A percentile compares a stretch with the other conserved stretches of the same genome.
These are phyloP conservation scores for Miniopterus natalensis DNA, from an alignment of 2,113 vertebrate genomes.

Conservation along the genomic window DNA sequence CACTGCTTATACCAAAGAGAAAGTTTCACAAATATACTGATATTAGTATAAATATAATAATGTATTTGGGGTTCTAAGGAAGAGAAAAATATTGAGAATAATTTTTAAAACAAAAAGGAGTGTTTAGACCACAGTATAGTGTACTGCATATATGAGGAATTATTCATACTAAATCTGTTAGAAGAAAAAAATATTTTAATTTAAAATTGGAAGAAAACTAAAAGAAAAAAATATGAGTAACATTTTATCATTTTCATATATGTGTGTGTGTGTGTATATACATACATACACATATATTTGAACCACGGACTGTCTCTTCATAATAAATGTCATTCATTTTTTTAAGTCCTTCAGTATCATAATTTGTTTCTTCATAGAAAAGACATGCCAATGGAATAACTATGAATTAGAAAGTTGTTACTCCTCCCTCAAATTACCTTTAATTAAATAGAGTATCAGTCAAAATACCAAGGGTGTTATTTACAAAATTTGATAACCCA, in stretches of 20 bases:
- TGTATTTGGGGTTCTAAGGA: background rate
- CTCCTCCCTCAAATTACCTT: constrained; percentile 8
- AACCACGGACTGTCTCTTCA: background rate
- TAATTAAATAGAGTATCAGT: background rate
- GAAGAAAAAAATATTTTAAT: background rate
- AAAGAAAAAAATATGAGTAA: background rate
- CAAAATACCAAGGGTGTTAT: background rate
- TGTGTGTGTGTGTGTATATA: background rate
- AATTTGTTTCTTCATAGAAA: background rate
- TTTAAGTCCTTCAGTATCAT: background rate
- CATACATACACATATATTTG: background rate
- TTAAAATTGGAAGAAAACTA: constrained; percentile 24
- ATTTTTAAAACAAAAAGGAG: background rate
- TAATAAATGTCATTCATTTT: background rate
- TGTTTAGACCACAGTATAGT: background rate
- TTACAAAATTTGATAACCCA: background rate
- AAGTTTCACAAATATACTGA: background rate
- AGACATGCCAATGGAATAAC: background rate
- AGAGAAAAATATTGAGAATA: background rate
- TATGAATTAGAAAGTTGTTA: constrained; percentile 4
- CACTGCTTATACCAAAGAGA: background rate
- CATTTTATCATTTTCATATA: background rate
- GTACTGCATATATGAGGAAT: background rate
- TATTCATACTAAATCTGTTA: background rate
- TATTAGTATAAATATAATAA: background rate